Evolutionary conservation across 2,888 invertebrate species (phyloP).

Genomic region (Eurois occulta): DNA sequence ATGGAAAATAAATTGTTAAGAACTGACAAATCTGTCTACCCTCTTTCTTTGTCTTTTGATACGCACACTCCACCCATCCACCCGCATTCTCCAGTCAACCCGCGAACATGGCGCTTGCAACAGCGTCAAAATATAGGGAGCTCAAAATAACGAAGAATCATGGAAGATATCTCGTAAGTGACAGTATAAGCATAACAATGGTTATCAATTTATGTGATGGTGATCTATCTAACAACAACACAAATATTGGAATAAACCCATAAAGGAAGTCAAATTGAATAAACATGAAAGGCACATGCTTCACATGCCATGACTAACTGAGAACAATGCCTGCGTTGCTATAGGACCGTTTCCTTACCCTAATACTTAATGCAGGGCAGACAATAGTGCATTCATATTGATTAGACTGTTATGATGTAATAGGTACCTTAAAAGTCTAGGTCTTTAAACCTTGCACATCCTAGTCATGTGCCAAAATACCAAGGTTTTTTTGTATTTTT

Average conservation of each 20-base stretch:
- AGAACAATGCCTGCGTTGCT: conserved; percentile 40
- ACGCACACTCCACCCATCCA: no score
- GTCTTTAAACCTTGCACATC: conserved; percentile 7
- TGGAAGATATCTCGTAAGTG: no score
- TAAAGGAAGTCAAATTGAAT: background rate
- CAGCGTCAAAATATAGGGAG: no score
- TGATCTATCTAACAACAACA: background rate
- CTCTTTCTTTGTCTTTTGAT: no score
- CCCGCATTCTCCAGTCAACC: no score
- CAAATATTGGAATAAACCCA: background rate
- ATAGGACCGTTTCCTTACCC: conserved; percentile 10
- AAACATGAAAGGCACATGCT: background rate
- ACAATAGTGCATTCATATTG: conserved; percentile 57
- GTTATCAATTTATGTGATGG: background rate
- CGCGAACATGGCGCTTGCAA: no score
- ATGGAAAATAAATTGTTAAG: no score
- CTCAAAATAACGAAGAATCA: no score
- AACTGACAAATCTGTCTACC: no score
- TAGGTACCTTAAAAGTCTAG: conserved; percentile 12
- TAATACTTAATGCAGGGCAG: conserved; percentile 15
- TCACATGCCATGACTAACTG: conserved; percentile 35
- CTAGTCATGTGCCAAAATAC: background rate
- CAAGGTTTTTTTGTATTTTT: background rate
- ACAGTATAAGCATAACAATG: no score
- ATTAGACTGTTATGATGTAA: conserved; percentile 32